phyloP scores from a whole-genome alignment of 2,888 invertebrate species.

The Stramonita haemastoma region DNA sequence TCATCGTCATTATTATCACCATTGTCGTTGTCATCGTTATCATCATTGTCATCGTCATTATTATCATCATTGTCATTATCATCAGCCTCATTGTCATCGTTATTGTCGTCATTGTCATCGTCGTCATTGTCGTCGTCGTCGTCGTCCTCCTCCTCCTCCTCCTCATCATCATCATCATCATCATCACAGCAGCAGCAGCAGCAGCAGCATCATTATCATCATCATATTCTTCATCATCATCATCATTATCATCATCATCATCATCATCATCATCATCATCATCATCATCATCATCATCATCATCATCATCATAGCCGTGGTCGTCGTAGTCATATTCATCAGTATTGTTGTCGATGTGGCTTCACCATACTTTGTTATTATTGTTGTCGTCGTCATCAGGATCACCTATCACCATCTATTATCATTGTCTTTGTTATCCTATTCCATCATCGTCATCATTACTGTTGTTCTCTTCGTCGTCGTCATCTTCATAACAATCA shows the following conservation, averaged over 20 bases:
- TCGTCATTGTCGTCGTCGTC: background rate
- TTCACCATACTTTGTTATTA: background rate
- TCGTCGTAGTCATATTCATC: background rate
- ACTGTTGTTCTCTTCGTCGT: no score
- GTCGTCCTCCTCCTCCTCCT: background rate
- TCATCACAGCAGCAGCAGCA: background rate
- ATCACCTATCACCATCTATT: no score
- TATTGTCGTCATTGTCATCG: background rate
- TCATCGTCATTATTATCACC: background rate
- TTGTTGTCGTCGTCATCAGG: background rate
- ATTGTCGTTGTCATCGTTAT: background rate
- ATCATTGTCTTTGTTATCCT: background rate
- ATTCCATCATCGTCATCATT: background rate
- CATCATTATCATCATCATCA: slow-evolving; percentile 21
- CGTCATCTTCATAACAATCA: background rate
- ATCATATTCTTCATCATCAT: slow-evolving; percentile 5
- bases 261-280: background rate
- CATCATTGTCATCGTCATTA: background rate
- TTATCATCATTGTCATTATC: background rate
- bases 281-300: slow-evolving; percentile 22
- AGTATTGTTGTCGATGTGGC: background rate
- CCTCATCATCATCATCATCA: background rate
- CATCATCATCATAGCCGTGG: background rate
- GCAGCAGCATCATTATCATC: background rate
- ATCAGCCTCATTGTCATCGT: background rate